Evolutionary conservation across 2,797 vertebrate species (phyloP).

Genomic region (Peromyscus nudipes): DNA sequence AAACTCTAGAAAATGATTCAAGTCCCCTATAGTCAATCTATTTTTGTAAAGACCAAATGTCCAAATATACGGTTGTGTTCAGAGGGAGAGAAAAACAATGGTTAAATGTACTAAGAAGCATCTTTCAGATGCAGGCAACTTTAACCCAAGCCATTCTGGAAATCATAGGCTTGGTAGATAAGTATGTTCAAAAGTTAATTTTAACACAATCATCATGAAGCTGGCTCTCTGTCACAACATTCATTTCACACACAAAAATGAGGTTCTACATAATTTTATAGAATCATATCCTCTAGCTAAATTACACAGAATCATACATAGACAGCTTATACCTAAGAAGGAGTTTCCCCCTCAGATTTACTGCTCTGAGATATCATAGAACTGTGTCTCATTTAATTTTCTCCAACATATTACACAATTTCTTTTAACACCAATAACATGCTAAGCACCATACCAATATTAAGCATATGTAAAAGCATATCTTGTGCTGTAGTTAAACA

Average conservation of each 20-base stretch:
- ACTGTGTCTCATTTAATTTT: not conserved
- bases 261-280: not conserved
- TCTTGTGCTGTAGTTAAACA: not conserved
- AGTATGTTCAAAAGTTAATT: not conserved
- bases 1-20: constrained; percentile 54
- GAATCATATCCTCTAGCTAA: not conserved
- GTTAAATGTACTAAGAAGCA: not conserved
- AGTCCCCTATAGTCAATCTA: not conserved
- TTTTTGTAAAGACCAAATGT: constrained; percentile 50
- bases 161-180: not conserved
- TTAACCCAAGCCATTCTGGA: constrained; percentile 1
- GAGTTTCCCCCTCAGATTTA: not conserved
- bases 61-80: not conserved
- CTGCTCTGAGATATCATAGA: not conserved
- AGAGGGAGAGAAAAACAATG: not conserved
- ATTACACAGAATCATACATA: not conserved
- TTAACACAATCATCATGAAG: not conserved
- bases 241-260: not conserved
- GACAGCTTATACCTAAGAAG: not conserved
- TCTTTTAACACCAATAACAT: not conserved
- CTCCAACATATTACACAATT: not conserved
- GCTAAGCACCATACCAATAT: not conserved
- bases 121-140: not conserved
- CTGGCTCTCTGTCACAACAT: not conserved
- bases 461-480: not conserved